Evolutionary conservation across 2,797 vertebrate species (phyloP), one percentile per base, ranked within the genome.

Genomic region (Lindbergichthys nudifrons): DNA sequence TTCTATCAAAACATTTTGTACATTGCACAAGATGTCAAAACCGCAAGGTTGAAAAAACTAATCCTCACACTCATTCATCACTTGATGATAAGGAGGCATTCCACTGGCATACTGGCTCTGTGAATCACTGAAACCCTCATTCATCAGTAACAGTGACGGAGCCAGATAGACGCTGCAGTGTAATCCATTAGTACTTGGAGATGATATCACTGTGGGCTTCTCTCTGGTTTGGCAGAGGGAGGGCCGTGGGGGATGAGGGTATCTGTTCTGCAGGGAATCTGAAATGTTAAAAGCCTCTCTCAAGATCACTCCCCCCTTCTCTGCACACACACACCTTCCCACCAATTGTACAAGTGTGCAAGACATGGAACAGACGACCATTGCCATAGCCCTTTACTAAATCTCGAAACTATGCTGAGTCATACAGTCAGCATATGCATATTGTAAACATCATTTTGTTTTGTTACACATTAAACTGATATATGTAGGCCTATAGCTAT

Each of bases 81-180:
- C 82, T 79, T 62, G 66, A 70, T 70, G 88, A 91, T 90, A 91
- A 87, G 75, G 42, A 56, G 42, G 73, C 86, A 91, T 91, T 90
- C 89, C 84, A 90, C 69, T 60, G 72, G 76, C 39, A 53, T 12
- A 45, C 65, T 32, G 75, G 70, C 80, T 76, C 79, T 69, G 81
- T 77, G 76, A 82, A 77, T 80, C 77, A 74, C 68, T 81, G 56
- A 72, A 79, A 79, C 53, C 61, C 72, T 81, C 77, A 85, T 87
- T 84, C 85, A 84, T 89, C 81, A 86, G 87, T 10, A 72, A 73
- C 80, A 68, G 70, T 41, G 79, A 73, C 66, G 19, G 65, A 73
- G 77, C 39, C 6, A 39, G 68, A 77, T 70, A 80, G 47, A 69
- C 80, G 64, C 75, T 63, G 73, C 77, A 68, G 68, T 23, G 59